Conservation (phyloP, 2,113 vertebrate genomes). For the Forbesichthys papilliferus region DNA sequence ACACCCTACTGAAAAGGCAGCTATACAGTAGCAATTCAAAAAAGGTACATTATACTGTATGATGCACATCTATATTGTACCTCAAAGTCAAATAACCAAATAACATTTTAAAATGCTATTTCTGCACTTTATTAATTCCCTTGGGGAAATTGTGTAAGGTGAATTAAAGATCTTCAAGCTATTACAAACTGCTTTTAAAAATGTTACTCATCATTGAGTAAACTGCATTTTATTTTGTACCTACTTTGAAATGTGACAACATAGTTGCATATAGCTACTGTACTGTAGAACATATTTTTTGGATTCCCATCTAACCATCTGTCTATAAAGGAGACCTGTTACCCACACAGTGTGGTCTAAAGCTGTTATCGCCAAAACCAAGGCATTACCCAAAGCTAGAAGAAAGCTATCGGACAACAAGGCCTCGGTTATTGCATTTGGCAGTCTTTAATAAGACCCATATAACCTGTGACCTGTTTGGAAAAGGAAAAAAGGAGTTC, state of each 20-base stretch:
- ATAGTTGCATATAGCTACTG: not conserved
- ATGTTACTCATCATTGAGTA: not conserved
- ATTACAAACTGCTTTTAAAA: conserved; percentile 13
- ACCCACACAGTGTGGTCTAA: conserved; percentile 39
- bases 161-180: too few relatives aligned
- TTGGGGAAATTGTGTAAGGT: too few relatives aligned
- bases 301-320: conserved; percentile 16
- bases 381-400: conserved; percentile 42
- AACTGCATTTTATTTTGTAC: too few relatives aligned
- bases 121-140: not conserved
- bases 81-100: conserved; percentile 30
- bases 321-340: conserved; percentile 27
- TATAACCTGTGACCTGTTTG: conserved; percentile 57
- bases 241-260: not conserved
- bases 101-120: conserved; percentile 45
- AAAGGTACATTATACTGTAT: not conserved
- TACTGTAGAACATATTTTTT: not conserved
- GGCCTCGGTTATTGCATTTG: conserved; percentile 57
- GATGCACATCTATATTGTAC: not conserved
- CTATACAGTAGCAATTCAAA: not conserved
- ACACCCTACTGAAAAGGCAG: not conserved
- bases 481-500: conserved; percentile 24
- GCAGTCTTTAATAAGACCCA: conserved; percentile 59
- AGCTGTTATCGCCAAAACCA: conserved; percentile 55
- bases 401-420: conserved; percentile 45